Evolutionary conservation across 1,140 invertebrate genomes (phyloP), one percentile per base, ranked within the genome.

Genomic region (Drosophila pseudoobscura): DNA sequence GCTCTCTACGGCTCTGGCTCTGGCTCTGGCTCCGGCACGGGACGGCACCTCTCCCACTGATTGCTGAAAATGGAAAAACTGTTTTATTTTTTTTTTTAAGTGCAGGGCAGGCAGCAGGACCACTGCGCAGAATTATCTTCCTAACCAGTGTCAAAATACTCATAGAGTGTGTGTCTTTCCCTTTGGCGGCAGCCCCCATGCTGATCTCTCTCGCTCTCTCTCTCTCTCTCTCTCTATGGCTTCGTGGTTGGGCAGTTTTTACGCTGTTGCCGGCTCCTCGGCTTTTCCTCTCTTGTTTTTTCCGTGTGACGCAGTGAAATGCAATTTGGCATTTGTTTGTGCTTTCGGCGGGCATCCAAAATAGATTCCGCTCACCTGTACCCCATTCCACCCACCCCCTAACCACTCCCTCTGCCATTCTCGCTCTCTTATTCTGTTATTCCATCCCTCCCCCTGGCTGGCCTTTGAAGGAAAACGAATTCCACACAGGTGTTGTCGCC

Each of bases 71-170:
- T 31, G 76, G 72, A 60, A 85, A 72, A 78, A 57, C 58, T 17
- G 59, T 49, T 15, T n/a, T n/a, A n/a, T n/a, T 55, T 17, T 51
- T 39, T 26, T 39, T 26, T 51, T 24, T 45, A 22, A 35, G 53
- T 49, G 70, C 46, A 45, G 45, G 50, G 46, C 24, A 52, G 51
- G 57, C 56, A 66, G 75, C 66, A 69, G 83, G 85, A 88, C 84
- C 84, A 89, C 85, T 80, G 84, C 85, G 85, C 85, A 89, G 84
- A 85, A 83, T 79, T 75, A 13, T 39, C 11, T 53, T 68, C 75
- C 83, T 87, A 82, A 75, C 71, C 87, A 90, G 87, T 90, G 87
- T 90, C 87, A 90, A 90, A 78, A 80, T 80, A 78, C 87, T 87
- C 73, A 75, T 56, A 51, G 63, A 75, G 65, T 79, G 26, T 29